Percentiles rank a stretch among this genome's conserved stretches.
Evolutionary conservation across 2,888 invertebrate species (phyloP).

Genomic region (Cheilosia vernalis): DNA sequence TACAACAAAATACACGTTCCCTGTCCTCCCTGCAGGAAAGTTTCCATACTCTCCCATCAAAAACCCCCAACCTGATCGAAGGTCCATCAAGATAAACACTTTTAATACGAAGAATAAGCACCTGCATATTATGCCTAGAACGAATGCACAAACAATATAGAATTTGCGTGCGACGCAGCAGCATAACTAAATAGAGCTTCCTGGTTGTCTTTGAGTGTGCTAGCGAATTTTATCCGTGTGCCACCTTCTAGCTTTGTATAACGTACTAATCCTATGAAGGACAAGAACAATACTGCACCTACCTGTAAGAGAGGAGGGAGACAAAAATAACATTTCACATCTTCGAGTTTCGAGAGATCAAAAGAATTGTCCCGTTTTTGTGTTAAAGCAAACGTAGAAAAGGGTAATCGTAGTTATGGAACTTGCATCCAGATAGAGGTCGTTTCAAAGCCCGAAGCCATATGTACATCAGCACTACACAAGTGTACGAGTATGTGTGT

Average conservation of each 20-base stretch:
- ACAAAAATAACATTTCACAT: constrained; percentile 41
- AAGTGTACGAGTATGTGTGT: constrained; percentile 5
- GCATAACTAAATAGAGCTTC: constrained; percentile 32
- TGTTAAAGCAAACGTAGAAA: constrained; percentile 17
- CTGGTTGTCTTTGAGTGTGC: constrained; percentile 28
- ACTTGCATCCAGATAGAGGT: constrained; percentile 58
- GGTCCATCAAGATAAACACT: constrained; percentile 12
- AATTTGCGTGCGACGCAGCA: constrained; percentile 27
- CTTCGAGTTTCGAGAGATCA: constrained; percentile 40
- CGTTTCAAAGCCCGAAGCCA: constrained; percentile 53
- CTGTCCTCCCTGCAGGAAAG: neutral
- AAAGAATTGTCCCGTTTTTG: constrained; percentile 47
- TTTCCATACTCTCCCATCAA: neutral
- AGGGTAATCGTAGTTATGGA: constrained; percentile 12
- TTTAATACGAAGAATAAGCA: too few species aligned
- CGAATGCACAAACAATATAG: constrained; percentile 5
- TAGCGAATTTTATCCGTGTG: neutral
- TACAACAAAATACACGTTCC: too few species aligned
- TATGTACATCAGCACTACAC: constrained; percentile 25
- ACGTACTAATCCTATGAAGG: constrained; percentile 42
- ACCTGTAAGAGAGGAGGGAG: constrained; percentile 21
- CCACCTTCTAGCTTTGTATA: constrained; percentile 23
- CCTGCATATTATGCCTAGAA: neutral
- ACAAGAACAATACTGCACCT: constrained; percentile 20
- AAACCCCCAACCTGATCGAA: neutral